Conservation (phyloP, 1,140 invertebrate species). For the Pantala flavescens region DNA sequence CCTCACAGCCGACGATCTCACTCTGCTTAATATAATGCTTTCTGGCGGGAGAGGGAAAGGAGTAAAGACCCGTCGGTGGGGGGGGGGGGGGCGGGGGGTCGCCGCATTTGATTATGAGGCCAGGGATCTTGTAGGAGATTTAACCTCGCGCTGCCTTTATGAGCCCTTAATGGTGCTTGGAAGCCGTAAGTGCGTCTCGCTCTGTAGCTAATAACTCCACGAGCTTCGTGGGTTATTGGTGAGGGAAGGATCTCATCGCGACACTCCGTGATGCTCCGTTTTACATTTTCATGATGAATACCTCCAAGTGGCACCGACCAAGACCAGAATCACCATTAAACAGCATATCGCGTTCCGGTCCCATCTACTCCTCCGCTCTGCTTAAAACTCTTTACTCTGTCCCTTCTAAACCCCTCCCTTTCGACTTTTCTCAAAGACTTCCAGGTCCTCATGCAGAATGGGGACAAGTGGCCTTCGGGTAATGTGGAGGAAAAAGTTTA, state of each 20-base stretch:
- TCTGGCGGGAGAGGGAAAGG: background rate
- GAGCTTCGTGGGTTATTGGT: background rate
- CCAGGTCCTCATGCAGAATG: no score
- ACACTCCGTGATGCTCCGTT: background rate
- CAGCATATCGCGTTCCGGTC: background rate
- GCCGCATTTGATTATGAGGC: background rate
- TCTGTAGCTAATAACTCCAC: background rate
- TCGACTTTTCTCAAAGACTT: no score
- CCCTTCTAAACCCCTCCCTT: no score
- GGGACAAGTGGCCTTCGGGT: no score
- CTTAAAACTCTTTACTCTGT: no score
- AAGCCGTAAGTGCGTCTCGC: background rate
- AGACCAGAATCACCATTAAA: background rate
- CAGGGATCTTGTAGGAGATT: slow-evolving; percentile 5
- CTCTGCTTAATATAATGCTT: background rate
- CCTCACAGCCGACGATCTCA: background rate
- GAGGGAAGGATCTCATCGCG: background rate
- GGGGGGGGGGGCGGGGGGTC: background rate
- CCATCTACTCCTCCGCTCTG: no score
- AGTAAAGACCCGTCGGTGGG: background rate
- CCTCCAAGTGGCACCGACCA: background rate
- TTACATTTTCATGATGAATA: background rate
- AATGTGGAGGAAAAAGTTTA: no score
- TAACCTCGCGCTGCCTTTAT: background rate
- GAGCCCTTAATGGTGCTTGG: background rate